These are phyloP conservation scores for Paedocypris sp. DNA, from an alignment of 2,113 vertebrate species.

Conservation along the genomic window DNA sequence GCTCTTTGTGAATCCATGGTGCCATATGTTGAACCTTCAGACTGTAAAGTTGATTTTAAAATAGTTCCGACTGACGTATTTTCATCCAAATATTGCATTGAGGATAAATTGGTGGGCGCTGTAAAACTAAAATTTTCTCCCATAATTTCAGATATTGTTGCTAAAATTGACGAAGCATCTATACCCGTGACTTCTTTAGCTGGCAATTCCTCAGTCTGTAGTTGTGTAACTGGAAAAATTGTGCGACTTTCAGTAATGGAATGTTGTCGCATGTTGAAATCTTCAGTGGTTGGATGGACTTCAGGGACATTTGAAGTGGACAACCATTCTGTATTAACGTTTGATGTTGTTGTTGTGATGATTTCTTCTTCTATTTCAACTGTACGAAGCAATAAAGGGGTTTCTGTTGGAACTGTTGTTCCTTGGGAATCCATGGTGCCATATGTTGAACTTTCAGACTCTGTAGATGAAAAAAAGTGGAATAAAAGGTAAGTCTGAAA, in stretches of 20 bases:
- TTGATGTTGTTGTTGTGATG: not conserved
- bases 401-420: not conserved
- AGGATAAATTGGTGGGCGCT: not conserved
- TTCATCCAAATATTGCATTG: not conserved
- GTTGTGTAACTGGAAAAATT: not conserved
- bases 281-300: not conserved
- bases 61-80: not conserved
- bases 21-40: not conserved
- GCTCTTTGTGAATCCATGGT: not conserved
- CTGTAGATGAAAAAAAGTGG: not conserved
- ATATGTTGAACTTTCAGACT: not conserved
- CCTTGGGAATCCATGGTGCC: not conserved
- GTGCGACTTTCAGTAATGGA: not conserved
- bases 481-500: no score
- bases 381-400: not conserved
- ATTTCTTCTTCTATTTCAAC: not conserved
- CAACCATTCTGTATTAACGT: no score
- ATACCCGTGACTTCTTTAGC: not conserved
- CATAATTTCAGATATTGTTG: no score
- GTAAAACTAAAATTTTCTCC: not conserved
- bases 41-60: not conserved
- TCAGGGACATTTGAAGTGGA: not conserved
- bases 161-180: not conserved
- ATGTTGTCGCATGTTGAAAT: no score
- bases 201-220: not conserved